Conservation (phyloP, 2,113 vertebrate genomes). For the Nematolebias whitei region DNA sequence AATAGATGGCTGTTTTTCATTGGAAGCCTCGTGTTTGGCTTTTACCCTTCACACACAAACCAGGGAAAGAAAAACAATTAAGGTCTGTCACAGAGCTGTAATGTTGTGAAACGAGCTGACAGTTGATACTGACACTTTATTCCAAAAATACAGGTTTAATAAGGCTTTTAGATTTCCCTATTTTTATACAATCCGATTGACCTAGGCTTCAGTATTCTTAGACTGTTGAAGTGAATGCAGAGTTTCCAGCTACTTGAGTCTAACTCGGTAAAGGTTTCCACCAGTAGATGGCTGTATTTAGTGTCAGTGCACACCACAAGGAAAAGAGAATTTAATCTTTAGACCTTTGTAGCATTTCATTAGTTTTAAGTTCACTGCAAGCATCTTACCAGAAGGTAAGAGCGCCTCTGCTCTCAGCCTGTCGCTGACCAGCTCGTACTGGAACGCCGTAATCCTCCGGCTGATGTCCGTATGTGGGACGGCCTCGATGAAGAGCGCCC, state of each 20-base stretch:
- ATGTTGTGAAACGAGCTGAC: conserved; percentile 17
- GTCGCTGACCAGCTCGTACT: conserved; percentile 90
- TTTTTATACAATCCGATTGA: conserved; percentile 21
- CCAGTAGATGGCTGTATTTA: conserved; percentile 68
- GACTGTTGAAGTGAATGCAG: conserved; percentile 21
- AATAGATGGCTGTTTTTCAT: conserved; percentile 59
- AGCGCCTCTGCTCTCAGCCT: conserved; percentile 77
- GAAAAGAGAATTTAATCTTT: conserved; percentile 37
- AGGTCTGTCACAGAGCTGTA: conserved; percentile 2
- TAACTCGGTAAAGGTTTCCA: conserved; percentile 53
- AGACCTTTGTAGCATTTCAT: too few species aligned
- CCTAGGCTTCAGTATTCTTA: conserved; percentile 24
- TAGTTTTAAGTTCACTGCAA: too few species aligned
- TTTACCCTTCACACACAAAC: conserved; percentile 34
- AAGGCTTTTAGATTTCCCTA: conserved; percentile 4
- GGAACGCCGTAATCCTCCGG: conserved; percentile 91
- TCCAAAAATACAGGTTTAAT: neutral
- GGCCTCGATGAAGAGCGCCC: conserved; percentile 93
- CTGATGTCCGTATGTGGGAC: conserved; percentile 92
- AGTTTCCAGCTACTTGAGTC: conserved; percentile 31
- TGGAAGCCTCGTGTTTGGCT: conserved; percentile 52
- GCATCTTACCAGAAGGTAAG: conserved; percentile 82
- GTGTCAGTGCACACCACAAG: conserved; percentile 9
- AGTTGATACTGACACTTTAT: conserved; percentile 9
- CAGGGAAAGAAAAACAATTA: conserved; percentile 12